phyloP scores from a whole-genome alignment of 2,888 invertebrate species.

The Xanthorhoe spadicearia region DNA sequence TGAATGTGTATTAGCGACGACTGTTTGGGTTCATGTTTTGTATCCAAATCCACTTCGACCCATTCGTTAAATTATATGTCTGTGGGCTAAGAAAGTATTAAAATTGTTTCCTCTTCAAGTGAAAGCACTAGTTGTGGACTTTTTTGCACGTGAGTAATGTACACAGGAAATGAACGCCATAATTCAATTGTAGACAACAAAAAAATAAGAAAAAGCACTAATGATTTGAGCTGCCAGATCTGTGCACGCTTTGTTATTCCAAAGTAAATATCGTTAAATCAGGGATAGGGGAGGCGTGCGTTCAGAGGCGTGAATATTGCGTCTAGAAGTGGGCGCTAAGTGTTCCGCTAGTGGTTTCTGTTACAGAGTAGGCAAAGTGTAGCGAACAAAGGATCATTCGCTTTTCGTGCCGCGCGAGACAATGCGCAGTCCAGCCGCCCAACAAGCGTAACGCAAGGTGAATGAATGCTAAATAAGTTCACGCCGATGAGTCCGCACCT shows the following conservation, averaged over 20 bases:
- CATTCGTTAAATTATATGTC: constrained; percentile 76
- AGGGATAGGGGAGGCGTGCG: constrained; percentile 59
- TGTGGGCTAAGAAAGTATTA: constrained; percentile 71
- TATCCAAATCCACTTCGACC: constrained; percentile 47
- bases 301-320: constrained; percentile 64
- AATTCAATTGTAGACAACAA: constrained; percentile 34
- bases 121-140: constrained; percentile 61
- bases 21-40: constrained; percentile 67
- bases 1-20: constrained; percentile 58
- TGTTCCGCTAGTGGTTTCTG: constrained; percentile 67
- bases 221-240: constrained; percentile 57
- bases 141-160: constrained; percentile 50
- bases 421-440: constrained; percentile 71
- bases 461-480: constrained; percentile 78
- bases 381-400: constrained; percentile 80
- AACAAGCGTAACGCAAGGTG: constrained; percentile 77
- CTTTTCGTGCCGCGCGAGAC: constrained; percentile 70
- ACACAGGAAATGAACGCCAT: constrained; percentile 49
- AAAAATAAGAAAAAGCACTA: constrained; percentile 43
- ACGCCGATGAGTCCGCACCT: constrained; percentile 54
- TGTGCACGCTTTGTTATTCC: constrained; percentile 63
- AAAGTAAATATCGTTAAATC: constrained; percentile 69
- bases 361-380: constrained; percentile 73
- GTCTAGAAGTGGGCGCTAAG: constrained; percentile 72
- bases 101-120: constrained; percentile 66